Base-by-base conservation (phyloP, 1,140 invertebrate genomes). In the Drosophila virilis region DNA sequence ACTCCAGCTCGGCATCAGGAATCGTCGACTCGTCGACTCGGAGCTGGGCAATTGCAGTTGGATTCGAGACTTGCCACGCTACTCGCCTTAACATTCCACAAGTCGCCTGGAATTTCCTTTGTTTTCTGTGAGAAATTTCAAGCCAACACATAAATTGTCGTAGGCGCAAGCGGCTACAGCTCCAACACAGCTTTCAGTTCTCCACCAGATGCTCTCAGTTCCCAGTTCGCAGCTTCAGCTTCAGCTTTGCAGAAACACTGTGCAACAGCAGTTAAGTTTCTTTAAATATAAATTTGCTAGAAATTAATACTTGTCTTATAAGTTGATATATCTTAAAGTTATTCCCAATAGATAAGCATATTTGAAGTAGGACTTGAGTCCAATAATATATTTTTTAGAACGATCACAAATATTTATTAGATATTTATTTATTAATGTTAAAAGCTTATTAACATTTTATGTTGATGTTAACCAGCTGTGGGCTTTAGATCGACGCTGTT, bases 51-150 rank as follows among this genome's bases (percentile, higher is more conserved):
- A 28, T 28, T 9, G 15, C 13, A 40, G 38, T 40, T 12, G 38
- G 0, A 9, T 12, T 40, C 9, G 38, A 40, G 43, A 46, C 37
- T 78, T 46, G 69, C 73, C 54, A 71, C 51, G 43, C 80, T 60
- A 74, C 78, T 89, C 80, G 75, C 80, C 85, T 72, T 72, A 72
- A 88, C 80, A 91, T 91, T 84, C 86, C 82, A 57, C 46, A 40
- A 28, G 46, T 68, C 71, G 69, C 61, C 48, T 82, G 84, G 89
- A 91, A 91, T 91, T 91, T 91, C 84, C 71, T 91, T 91, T 91
- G 89, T 91, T 91, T 91, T 82, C 80, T 83, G 88, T 86, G 86
- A 85, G 86, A 91, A 82, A 86, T 86, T 90, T 90, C 82, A 64
- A 85, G 74, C 73, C 86, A 86, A 90, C 89, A 84, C 82, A 86